Percentiles rank a stretch among this genome's conserved stretches.
phyloP scores from a whole-genome alignment of 2,888 invertebrate species.

The Cephus pulcher region DNA sequence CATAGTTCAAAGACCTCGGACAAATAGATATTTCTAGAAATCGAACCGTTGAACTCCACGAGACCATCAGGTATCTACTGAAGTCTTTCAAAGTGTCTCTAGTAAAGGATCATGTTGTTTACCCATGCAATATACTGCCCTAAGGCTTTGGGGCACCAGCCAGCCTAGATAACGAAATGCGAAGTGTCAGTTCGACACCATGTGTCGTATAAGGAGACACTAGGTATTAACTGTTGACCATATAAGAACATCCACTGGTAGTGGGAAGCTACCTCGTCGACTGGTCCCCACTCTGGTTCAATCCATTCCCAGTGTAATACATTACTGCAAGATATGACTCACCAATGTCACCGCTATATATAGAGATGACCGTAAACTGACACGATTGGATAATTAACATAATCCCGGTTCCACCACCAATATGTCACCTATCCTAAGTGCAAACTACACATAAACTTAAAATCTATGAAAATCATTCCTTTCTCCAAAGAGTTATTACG shows the following conservation, averaged over 20 bases:
- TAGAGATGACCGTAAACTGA: conserved; percentile 49
- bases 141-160: no score
- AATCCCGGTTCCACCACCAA: conserved; percentile 16
- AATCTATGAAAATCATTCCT: no score
- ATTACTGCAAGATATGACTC: conserved; percentile 48
- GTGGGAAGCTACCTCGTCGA: conserved; percentile 32
- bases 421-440: no score
- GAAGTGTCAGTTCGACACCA: not conserved
- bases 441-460: no score
- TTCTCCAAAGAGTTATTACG: no score
- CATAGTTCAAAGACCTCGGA: conserved; percentile 41
- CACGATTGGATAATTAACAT: conserved; percentile 47
- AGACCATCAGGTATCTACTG: not conserved
- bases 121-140: no score
- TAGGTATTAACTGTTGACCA: conserved; percentile 50
- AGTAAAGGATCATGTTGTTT: no score
- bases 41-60: conserved; percentile 15
- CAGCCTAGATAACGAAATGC: not conserved
- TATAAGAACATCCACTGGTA: conserved; percentile 61
- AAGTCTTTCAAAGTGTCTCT: no score
- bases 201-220: conserved; percentile 42
- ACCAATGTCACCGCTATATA: conserved; percentile 64
- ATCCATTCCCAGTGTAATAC: conserved; percentile 27
- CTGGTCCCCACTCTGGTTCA: conserved; percentile 27
- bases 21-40: conserved; percentile 39